These are phyloP conservation scores for Sorex araneus DNA, from an alignment of 2,113 vertebrate species.

Conservation along the genomic window DNA sequence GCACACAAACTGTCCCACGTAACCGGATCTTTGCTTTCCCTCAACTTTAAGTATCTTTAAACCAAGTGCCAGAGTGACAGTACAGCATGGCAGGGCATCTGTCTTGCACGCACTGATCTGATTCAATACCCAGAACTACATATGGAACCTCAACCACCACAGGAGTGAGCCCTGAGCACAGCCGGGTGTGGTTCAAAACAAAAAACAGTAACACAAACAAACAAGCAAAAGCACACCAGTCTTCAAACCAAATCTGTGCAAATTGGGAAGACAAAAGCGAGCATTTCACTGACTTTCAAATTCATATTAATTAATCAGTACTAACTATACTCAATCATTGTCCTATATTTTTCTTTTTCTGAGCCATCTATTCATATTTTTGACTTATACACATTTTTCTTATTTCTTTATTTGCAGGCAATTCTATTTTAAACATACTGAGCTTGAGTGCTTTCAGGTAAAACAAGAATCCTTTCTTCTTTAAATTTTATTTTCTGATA, in stretches of 20 bases:
- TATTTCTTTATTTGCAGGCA: neutral
- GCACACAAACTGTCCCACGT: neutral
- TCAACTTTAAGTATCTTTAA: neutral
- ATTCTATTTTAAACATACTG: neutral
- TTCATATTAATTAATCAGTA: neutral
- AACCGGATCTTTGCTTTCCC: neutral
- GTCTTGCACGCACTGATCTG: no score
- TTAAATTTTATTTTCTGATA: conserved; percentile 46
- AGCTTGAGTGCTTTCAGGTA: neutral
- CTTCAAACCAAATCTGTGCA: neutral
- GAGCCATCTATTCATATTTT: neutral
- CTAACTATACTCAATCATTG: neutral
- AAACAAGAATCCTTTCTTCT: conserved; percentile 6
- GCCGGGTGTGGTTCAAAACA: no score
- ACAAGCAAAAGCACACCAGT: neutral
- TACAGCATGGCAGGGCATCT: no score
- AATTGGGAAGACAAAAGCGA: neutral
- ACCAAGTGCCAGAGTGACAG: no score
- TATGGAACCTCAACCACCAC: no score
- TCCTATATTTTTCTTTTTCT: neutral
- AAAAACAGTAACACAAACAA: no score
- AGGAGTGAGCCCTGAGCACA: no score
- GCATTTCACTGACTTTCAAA: neutral
- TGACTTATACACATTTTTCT: neutral
- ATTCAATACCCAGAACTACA: no score